Base-by-base conservation (phyloP, 2,888 invertebrate genomes). In the Unio delphinus region DNA sequence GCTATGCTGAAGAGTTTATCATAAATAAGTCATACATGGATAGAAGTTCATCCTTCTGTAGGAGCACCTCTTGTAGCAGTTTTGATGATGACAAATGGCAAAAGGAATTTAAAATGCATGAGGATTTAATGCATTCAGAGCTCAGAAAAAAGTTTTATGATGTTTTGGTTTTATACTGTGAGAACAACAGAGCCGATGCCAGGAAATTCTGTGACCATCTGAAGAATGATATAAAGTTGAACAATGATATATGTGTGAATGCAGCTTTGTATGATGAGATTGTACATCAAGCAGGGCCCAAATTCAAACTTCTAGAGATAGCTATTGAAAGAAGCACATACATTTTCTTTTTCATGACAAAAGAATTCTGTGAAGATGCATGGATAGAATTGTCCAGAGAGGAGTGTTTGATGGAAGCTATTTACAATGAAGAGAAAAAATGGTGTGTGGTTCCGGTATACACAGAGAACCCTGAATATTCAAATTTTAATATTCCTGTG, bases 361-460 rank as follows among this genome's bases (percentile, higher is more conserved):
- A 78, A 66, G 62, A 66, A 17, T 85, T 86, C 67, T 75, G 78
- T 30, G 67, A 72, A 45, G 83, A 83, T 73, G 76, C 72, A 34
- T 85, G 84, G 84, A 78, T 76, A 54, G 77, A 76, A 28, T 76
- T 84, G 69, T 80, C 81, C 5, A 82, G 82, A 65, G 83, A 86
- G 64, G 77, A 78, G 8, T 83, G 84, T 63, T 70, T 86, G 26
- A 84, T 84, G 81, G 76, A 78, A 45, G 81, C 86, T 4, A 85
- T 86, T 45, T 67, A 78, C 28, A 80, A 83, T 62, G 65, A 71
- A 23, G 73, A 80, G 0, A 85, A 83, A 61, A 67, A 70, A 26
- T 86, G 85, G 86, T 83, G 82, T 75, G 83, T 85, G 17, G 84
- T 86, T 11, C 86, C 85, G 6, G 79, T 86, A 7, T 81, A 82